Conservation (phyloP, 2,888 invertebrate species). For the Brachylomia viminalis region DNA sequence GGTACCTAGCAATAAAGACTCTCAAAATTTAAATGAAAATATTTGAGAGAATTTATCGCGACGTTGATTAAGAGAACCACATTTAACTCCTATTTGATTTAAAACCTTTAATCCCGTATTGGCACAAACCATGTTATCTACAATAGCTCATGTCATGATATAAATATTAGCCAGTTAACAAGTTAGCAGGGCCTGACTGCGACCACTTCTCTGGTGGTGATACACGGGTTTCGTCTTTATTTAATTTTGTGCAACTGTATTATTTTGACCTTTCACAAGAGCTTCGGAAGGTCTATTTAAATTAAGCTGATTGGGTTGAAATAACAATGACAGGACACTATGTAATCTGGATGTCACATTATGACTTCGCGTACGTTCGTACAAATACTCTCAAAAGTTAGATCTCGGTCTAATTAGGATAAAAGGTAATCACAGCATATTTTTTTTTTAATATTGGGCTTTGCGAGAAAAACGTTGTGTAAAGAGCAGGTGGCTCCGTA, state of each 20-base stretch:
- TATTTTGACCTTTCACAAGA: neutral
- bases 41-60: slow-evolving; percentile 81
- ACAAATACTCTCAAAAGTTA: too few relatives aligned
- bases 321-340: too few relatives aligned
- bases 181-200: neutral
- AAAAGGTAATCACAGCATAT: too few relatives aligned
- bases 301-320: neutral
- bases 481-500: too few relatives aligned
- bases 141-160: neutral
- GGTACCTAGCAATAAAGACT: slow-evolving; percentile 74
- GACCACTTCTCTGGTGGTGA: too few relatives aligned
- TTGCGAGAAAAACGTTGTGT: too few relatives aligned
- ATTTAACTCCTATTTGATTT: slow-evolving; percentile 60
- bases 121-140: neutral
- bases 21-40: slow-evolving; percentile 86
- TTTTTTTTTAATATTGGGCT: too few relatives aligned
- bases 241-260: neutral
- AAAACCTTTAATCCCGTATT: neutral
- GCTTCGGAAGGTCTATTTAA: neutral
- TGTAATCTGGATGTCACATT: too few relatives aligned
- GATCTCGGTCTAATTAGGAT: too few relatives aligned
- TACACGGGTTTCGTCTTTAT: neutral
- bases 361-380: too few relatives aligned
- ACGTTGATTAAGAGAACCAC: slow-evolving; percentile 80
- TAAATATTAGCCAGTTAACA: neutral